phyloP scores from a whole-genome alignment of 1,140 invertebrate species.

The Helicoverpa zea region DNA sequence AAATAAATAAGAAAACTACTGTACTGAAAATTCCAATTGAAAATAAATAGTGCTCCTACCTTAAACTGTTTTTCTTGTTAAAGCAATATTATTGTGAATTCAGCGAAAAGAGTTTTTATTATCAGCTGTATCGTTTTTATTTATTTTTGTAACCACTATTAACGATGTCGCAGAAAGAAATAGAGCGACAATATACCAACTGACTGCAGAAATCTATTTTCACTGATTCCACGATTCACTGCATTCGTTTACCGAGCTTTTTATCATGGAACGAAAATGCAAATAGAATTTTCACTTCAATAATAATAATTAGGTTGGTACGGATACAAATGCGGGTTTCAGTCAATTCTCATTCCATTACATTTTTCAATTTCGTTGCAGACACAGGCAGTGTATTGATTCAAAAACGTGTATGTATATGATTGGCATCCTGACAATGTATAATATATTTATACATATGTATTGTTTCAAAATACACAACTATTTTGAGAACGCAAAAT shows the following conservation, averaged over 20 bases:
- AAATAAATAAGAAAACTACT: no score
- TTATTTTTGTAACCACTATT: neutral
- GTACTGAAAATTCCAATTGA: no score
- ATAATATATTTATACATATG: no score
- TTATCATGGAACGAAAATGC: constrained; percentile 12
- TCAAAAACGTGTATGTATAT: no score
- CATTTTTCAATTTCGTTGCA: constrained; percentile 10
- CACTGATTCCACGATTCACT: neutral
- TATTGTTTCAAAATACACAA: no score
- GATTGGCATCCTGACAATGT: no score
- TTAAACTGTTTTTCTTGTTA: no score
- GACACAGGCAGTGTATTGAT: neutral
- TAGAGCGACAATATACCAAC: constrained; percentile 3
- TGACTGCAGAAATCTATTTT: neutral
- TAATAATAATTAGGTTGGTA: constrained; percentile 10
- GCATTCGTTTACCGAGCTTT: constrained; percentile 1
- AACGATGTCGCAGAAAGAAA: neutral
- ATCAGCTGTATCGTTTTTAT: no score
- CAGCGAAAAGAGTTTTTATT: no score
- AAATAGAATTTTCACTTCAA: constrained; percentile 25
- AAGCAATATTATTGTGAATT: no score
- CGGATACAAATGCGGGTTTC: constrained; percentile 3
- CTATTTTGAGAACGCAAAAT: no score
- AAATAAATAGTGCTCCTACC: no score
- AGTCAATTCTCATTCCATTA: constrained; percentile 5